Evolutionary conservation across 2,888 invertebrate species (phyloP).

Genomic region (Acrobeloides nanus): DNA sequence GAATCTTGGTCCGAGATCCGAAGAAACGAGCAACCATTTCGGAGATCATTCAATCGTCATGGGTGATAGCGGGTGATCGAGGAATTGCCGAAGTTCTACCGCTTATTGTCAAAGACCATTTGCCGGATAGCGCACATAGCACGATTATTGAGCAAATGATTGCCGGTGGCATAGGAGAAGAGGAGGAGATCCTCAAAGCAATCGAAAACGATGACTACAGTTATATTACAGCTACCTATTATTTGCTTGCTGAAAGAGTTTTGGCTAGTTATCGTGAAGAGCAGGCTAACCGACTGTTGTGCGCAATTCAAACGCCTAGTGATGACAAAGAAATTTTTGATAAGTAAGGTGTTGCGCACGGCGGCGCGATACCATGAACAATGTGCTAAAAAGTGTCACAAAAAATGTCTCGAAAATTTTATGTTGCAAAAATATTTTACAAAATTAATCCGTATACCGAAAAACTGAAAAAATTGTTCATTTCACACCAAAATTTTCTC

Average conservation of each 20-base stretch:
- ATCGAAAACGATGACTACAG: conserved; percentile 68
- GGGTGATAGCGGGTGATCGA: conserved; percentile 51
- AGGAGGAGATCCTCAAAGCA: conserved; percentile 80
- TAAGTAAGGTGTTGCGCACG: neutral
- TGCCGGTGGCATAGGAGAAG: conserved; percentile 83
- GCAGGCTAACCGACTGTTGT: conserved; percentile 20
- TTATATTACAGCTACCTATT: conserved; percentile 96
- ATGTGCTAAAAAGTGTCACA: too few relatives aligned
- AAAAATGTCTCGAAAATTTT: too few relatives aligned
- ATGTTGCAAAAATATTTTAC: too few relatives aligned
- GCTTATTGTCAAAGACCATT: conserved; percentile 73
- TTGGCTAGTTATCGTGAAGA: conserved; percentile 65
- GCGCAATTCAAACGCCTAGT: neutral
- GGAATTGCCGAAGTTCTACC: conserved; percentile 48
- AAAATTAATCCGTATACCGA: too few relatives aligned
- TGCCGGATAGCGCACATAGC: conserved; percentile 80
- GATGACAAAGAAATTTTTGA: conserved; percentile 3
- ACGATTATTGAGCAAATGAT: conserved; percentile 90
- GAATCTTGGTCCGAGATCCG: conserved; percentile 88
- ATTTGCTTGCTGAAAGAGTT: conserved; percentile 84
- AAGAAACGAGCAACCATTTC: conserved; percentile 77
- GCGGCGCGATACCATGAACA: neutral
- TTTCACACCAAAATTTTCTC: too few relatives aligned
- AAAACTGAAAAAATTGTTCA: too few relatives aligned
- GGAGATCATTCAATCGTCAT: conserved; percentile 74